These are phyloP conservation scores for Apeira syringaria DNA, from an alignment of 2,888 invertebrate species.

Conservation along the genomic window DNA sequence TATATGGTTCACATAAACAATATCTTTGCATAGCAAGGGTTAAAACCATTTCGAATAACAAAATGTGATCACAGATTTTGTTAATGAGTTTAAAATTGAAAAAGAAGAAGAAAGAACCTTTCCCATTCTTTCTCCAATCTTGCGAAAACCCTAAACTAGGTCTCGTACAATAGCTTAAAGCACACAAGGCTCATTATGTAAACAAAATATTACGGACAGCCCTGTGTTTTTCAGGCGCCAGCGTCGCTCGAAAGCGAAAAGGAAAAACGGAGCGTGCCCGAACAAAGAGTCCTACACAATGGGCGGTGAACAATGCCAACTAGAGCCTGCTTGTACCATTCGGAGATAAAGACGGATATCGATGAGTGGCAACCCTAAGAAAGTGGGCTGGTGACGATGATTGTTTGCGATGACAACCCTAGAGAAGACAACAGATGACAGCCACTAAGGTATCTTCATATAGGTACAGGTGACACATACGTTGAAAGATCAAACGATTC, in stretches of 20 bases:
- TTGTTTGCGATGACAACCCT: slow-evolving; percentile 17
- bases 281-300: slow-evolving; percentile 75
- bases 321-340: slow-evolving; percentile 74
- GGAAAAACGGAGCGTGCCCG: slow-evolving; percentile 77
- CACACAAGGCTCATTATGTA: slow-evolving; percentile 44
- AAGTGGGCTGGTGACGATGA: slow-evolving; percentile 25
- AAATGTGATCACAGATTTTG: too few species aligned
- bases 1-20: too few species aligned
- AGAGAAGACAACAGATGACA: slow-evolving; percentile 1
- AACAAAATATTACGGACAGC: slow-evolving; percentile 42
- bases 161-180: slow-evolving; percentile 20
- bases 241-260: slow-evolving; percentile 64
- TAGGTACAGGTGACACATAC: slow-evolving; percentile 19
- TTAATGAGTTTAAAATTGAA: too few species aligned
- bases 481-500: not conserved
- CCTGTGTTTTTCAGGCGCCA: slow-evolving; percentile 51
- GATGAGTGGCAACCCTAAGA: slow-evolving; percentile 40
- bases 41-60: too few species aligned
- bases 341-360: slow-evolving; percentile 67
- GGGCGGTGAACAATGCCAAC: slow-evolving; percentile 76
- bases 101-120: slow-evolving; percentile 6
- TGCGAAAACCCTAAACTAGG: slow-evolving; percentile 19
- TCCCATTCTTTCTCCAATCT: slow-evolving; percentile 4
- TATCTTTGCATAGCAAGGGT: too few species aligned
- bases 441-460: not conserved